These are phyloP conservation scores for Crocidura indochinensis DNA, from an alignment of 2,797 vertebrate genomes.

Conservation along the genomic window DNA sequence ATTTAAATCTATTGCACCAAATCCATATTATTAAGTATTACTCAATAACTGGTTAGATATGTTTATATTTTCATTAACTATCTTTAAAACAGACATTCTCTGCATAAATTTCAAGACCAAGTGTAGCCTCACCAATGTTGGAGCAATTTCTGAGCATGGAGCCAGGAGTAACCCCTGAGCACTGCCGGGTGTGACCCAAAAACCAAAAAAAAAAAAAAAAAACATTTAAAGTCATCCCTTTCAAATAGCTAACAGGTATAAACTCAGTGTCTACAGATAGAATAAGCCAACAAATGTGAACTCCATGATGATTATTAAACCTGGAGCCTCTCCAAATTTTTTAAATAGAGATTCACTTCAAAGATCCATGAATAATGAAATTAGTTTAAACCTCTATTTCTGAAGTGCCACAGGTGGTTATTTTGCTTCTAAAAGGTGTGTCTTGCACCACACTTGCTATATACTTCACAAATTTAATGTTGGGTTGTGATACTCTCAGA, in stretches of 20 bases:
- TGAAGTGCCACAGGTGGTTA: neutral
- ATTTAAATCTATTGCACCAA: slow-evolving; percentile 68
- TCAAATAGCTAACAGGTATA: neutral
- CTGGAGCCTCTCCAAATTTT: neutral
- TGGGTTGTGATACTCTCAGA: neutral
- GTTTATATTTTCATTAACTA: slow-evolving; percentile 34
- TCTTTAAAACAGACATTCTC: slow-evolving; percentile 65
- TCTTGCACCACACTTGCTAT: neutral
- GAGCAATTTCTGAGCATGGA: too few relatives aligned
- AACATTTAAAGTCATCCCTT: slow-evolving; percentile 2
- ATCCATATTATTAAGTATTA: slow-evolving; percentile 64
- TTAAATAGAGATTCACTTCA: neutral
- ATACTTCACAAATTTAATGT: neutral
- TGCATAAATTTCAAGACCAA: slow-evolving; percentile 40
- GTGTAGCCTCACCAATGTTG: slow-evolving; percentile 14
- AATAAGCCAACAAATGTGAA: slow-evolving; percentile 31
- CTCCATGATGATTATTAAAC: neutral
- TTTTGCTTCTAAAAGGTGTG: neutral
- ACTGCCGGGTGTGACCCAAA: too few relatives aligned
- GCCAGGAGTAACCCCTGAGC: too few relatives aligned
- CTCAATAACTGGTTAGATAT: slow-evolving; percentile 64
- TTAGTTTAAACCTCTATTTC: neutral
- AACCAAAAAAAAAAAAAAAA: too few relatives aligned
- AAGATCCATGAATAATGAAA: neutral
- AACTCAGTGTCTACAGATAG: neutral